phyloP scores from a whole-genome alignment of 2,113 vertebrate species.

The Myotis brandtii region DNA sequence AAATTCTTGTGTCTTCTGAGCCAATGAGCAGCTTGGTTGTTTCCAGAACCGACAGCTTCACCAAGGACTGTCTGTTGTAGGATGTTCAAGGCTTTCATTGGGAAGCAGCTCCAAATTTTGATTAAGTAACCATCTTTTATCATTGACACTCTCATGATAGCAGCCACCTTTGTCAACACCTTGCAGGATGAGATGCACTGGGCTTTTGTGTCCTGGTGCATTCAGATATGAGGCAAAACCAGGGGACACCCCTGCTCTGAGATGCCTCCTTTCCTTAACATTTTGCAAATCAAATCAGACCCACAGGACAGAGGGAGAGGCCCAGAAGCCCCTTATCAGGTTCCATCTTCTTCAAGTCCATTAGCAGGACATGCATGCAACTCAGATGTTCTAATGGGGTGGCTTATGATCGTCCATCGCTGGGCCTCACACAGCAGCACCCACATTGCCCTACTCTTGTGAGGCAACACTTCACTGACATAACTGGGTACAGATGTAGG shows the following conservation, averaged over 20 bases:
- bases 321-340: background rate
- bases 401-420: fast-evolving
- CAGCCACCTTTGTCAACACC: background rate
- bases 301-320: background rate
- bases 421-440: background rate
- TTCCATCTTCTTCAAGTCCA: background rate
- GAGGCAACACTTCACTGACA: background rate
- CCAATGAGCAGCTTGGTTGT: background rate
- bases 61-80: background rate
- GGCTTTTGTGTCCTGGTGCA: background rate
- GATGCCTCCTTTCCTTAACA: background rate
- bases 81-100: background rate
- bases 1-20: background rate
- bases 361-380: background rate
- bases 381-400: fast-evolving
- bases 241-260: background rate
- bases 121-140: background rate
- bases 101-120: background rate
- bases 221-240: background rate
- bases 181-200: background rate
- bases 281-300: background rate
- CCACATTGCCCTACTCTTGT: fast-evolving
- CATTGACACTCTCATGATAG: fast-evolving
- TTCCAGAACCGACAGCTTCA: background rate
- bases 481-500: background rate